phyloP scores from a whole-genome alignment of 92 coral and sea anemone species.

The Plumapathes pennacea region DNA sequence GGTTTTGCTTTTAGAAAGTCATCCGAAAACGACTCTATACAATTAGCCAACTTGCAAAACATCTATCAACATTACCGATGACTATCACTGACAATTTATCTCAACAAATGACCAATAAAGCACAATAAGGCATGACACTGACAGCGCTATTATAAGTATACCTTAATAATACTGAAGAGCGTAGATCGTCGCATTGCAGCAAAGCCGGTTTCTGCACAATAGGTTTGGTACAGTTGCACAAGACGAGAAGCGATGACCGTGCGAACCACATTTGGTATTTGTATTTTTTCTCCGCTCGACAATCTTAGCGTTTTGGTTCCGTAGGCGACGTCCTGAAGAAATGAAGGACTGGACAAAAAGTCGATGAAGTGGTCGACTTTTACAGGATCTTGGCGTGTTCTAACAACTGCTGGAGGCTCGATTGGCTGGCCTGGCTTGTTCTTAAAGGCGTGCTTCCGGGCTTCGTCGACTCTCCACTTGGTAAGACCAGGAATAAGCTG shows the following conservation, averaged over 20 bases:
- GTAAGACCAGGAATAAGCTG: constrained; percentile 40
- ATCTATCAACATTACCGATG: no score
- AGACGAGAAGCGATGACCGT: constrained; percentile 30
- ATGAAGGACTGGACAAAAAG: constrained; percentile 31
- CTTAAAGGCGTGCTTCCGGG: constrained; percentile 12
- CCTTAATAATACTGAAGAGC: constrained; percentile 46
- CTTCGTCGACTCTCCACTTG: constrained; percentile 38
- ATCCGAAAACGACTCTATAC: no score
- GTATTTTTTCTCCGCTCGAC: constrained; percentile 21
- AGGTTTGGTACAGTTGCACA: constrained; percentile 16
- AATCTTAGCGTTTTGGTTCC: constrained; percentile 33
- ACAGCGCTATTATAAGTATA: no score
- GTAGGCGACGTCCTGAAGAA: constrained; percentile 40
- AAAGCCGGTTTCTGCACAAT: constrained; percentile 40
- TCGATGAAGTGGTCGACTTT: constrained; percentile 37
- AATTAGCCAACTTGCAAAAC: no score
- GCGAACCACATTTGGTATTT: constrained; percentile 35
- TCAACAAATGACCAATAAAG: no score
- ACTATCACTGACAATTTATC: no score
- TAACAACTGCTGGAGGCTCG: constrained; percentile 14
- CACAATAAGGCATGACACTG: no score
- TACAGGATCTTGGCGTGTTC: constrained; percentile 26
- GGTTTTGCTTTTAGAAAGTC: no score
- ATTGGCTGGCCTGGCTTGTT: constrained; percentile 29
- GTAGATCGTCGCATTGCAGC: constrained; percentile 39